Conservation (phyloP, 2,113 vertebrate genomes). For the Ictalurus punctatus region DNA sequence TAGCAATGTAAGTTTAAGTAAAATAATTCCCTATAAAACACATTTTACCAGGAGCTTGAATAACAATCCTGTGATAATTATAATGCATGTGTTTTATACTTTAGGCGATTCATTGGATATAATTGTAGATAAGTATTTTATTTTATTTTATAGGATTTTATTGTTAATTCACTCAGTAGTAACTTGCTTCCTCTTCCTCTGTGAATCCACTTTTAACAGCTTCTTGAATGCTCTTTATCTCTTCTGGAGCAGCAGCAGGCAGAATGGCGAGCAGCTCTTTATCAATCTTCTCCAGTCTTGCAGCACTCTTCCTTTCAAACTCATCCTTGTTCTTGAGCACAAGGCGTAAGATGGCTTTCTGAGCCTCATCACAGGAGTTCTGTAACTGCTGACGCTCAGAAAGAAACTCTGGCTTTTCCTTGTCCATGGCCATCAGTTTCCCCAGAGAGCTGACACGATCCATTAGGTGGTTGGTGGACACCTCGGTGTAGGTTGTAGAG, state of each 20-base stretch:
- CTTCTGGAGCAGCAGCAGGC: constrained; percentile 5
- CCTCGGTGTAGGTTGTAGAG: constrained; percentile 55
- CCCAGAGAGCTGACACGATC: constrained; percentile 57
- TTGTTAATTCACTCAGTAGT: neutral
- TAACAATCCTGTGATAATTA: no score
- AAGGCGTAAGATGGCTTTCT: neutral
- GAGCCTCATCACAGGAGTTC: constrained; percentile 19
- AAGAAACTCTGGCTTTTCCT: constrained; percentile 31
- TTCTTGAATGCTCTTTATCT: neutral
- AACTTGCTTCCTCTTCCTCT: neutral
- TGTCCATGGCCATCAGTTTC: constrained; percentile 61
- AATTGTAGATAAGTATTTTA: no score
- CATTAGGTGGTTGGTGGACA: constrained; percentile 60
- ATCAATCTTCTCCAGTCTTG: constrained; percentile 16
- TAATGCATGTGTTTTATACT: no score
- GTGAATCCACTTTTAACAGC: neutral
- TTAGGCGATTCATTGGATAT: no score
- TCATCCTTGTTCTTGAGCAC: neutral
- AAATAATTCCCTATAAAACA: no score
- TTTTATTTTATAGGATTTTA: no score
- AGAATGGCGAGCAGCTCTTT: constrained; percentile 29
- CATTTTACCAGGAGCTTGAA: no score
- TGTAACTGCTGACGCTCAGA: neutral
- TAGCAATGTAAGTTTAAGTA: no score
- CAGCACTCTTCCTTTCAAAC: neutral